Conservation (phyloP, 2,113 vertebrate species). For the Lates calcarifer region DNA sequence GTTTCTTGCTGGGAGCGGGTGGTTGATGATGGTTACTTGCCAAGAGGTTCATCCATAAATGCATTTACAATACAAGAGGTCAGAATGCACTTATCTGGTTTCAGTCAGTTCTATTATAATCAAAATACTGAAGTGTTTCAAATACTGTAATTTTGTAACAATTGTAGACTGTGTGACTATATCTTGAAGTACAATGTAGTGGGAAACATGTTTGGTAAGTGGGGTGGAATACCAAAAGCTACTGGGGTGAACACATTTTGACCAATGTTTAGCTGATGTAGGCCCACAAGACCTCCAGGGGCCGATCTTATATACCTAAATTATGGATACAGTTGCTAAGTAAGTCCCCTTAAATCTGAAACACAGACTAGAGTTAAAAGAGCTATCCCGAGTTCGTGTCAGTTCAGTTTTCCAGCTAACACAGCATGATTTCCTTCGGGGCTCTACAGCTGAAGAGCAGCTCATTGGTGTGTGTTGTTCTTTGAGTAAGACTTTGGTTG, state of each 20-base stretch:
- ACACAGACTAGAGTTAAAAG: not conserved
- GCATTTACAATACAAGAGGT: not conserved
- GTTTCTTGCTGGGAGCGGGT: too few species aligned
- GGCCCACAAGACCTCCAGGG: conserved; percentile 1
- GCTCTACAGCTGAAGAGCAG: conserved; percentile 21
- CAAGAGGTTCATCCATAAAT: too few species aligned
- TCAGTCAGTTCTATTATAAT: not conserved
- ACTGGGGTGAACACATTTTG: conserved; percentile 6
- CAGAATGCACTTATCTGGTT: not conserved
- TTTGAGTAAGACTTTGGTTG: conserved; percentile 7
- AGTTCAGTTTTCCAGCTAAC: conserved; percentile 30
- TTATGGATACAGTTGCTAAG: conserved; percentile 15
- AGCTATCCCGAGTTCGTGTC: conserved; percentile 8
- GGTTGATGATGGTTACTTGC: too few species aligned
- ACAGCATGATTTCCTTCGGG: conserved; percentile 31
- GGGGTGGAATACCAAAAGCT: not conserved
- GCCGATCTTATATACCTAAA: not conserved
- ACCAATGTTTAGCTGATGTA: conserved; percentile 19
- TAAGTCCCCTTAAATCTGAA: conserved; percentile 31
- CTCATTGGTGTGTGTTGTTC: conserved; percentile 34
- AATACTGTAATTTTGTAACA: not conserved
- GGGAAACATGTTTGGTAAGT: not conserved
- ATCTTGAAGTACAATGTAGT: not conserved
- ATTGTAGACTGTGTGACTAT: not conserved
- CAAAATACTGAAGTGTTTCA: not conserved